Evolutionary conservation across 2,888 invertebrate species (phyloP).

Genomic region (Diarsia brunnea): DNA sequence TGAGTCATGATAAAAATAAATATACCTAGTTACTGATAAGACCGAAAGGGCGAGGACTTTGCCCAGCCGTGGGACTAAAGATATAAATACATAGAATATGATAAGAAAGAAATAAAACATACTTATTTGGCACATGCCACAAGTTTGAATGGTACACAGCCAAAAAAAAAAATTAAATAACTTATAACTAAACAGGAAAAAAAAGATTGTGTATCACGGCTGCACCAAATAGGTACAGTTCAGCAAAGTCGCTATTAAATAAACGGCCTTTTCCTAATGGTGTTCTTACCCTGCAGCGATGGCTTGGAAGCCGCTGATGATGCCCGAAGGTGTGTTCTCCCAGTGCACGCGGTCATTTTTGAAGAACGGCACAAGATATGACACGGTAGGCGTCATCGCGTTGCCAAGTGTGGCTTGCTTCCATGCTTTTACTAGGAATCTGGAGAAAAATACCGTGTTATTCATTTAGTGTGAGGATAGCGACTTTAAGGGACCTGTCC

Average conservation of each 20-base stretch:
- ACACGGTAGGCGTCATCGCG: slow-evolving; percentile 92
- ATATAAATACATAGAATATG: not conserved
- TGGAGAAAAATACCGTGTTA: slow-evolving; percentile 64
- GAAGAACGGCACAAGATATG: slow-evolving; percentile 90
- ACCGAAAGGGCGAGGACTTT: not conserved
- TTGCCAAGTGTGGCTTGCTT: slow-evolving; percentile 92
- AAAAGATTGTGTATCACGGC: too few species aligned
- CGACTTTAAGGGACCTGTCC: too few species aligned
- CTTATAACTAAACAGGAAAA: too few species aligned
- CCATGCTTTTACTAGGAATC: slow-evolving; percentile 95
- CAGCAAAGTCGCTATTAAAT: too few species aligned
- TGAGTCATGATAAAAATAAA: not conserved
- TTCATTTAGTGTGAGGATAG: not conserved
- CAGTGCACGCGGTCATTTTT: slow-evolving; percentile 72
- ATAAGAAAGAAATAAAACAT: not conserved
- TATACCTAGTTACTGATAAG: not conserved
- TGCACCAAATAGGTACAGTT: too few species aligned
- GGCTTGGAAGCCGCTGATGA: slow-evolving; percentile 91
- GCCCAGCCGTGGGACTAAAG: not conserved
- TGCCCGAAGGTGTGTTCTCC: slow-evolving; percentile 87
- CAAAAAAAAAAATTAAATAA: too few species aligned
- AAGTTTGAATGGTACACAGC: too few species aligned
- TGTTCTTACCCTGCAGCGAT: slow-evolving; percentile 91
- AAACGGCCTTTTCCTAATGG: too few species aligned
- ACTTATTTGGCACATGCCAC: too few species aligned